These are phyloP conservation scores for Malurus splendens DNA, from an alignment of 2,797 vertebrate genomes.

Conservation along the genomic window DNA sequence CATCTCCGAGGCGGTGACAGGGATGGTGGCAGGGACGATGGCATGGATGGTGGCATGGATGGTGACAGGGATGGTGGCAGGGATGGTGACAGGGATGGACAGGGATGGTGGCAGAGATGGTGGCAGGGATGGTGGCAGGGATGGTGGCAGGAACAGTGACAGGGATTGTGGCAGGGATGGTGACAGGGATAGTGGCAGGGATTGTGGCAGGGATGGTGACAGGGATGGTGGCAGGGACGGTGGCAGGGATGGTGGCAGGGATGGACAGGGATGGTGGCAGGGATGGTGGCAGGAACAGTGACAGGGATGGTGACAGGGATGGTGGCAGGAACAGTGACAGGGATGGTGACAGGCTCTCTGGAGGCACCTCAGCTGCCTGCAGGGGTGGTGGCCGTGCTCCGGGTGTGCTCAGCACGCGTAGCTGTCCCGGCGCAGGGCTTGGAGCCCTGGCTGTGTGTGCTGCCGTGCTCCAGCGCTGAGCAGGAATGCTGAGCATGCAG, in stretches of 20 bases:
- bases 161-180: accelerated
- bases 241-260: no score
- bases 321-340: neutral
- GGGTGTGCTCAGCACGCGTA: neutral
- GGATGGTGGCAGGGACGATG: neutral
- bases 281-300: no score
- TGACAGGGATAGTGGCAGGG: neutral
- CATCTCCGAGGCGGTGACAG: neutral
- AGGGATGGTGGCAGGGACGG: neutral
- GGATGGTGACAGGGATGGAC: neutral
- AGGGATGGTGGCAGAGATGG: neutral
- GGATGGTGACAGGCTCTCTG: neutral
- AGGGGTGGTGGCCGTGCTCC: accelerated
- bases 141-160: neutral
- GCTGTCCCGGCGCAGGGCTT: accelerated
- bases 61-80: neutral
- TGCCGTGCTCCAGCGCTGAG: neutral
- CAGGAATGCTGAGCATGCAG: slow-evolving; percentile 30
- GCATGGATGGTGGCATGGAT: no score
- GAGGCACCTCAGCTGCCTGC: neutral
- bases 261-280: neutral
- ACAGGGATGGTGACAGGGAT: no score
- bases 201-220: neutral
- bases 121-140: neutral
- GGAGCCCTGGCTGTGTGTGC: neutral